Evolutionary conservation across 2,797 vertebrate genomes (phyloP).

Genomic region (Merluccius polli): DNA sequence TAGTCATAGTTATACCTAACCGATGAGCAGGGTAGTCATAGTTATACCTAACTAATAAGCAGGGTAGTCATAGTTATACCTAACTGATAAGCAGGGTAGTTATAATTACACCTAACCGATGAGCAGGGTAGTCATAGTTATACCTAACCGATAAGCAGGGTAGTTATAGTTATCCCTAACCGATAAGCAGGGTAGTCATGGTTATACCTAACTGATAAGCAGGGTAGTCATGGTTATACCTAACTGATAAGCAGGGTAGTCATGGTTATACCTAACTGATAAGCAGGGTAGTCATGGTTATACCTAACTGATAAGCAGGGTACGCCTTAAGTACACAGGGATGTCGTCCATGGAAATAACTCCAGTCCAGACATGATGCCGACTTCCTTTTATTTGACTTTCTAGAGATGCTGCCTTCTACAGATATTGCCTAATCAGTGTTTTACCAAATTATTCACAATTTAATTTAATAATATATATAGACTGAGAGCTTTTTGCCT

Average conservation of each 20-base stretch:
- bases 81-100: slow-evolving; percentile 10
- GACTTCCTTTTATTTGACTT: slow-evolving; percentile 42
- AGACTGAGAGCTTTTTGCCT: neutral
- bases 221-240: neutral
- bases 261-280: too few relatives aligned
- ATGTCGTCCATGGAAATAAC: slow-evolving; percentile 7
- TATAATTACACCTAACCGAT: slow-evolving; percentile 36
- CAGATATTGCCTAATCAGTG: slow-evolving; percentile 30
- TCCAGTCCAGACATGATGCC: slow-evolving; percentile 29
- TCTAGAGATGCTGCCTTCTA: slow-evolving; percentile 29
- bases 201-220: slow-evolving; percentile 31
- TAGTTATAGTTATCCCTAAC: too few relatives aligned
- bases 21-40: slow-evolving; percentile 4
- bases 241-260: slow-evolving; percentile 13
- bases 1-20: slow-evolving; percentile 38
- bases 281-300: slow-evolving; percentile 27
- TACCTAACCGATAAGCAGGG: neutral
- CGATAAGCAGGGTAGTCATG: slow-evolving; percentile 14
- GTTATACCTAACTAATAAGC: slow-evolving; percentile 13
- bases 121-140: neutral
- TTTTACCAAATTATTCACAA: slow-evolving; percentile 48
- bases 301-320: slow-evolving; percentile 25
- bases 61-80: too few relatives aligned
- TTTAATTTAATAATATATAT: too few relatives aligned
- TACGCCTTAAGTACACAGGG: slow-evolving; percentile 49